Percentiles rank a stretch among this genome's conserved stretches.
Evolutionary conservation across 2,113 vertebrate genomes (phyloP).

Genomic region (Delphinapterus leucas): DNA sequence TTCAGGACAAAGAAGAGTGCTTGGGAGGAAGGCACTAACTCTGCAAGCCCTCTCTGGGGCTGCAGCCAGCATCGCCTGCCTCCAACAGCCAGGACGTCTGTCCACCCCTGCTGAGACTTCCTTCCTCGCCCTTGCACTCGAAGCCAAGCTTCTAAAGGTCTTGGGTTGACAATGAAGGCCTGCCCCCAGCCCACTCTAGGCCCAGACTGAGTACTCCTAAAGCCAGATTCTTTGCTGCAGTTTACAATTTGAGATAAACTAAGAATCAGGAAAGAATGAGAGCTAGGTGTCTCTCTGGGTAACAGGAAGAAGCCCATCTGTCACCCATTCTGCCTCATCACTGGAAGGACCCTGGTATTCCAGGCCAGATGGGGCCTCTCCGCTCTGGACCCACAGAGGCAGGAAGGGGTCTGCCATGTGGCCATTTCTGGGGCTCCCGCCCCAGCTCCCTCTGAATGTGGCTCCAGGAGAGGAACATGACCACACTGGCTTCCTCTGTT

Average conservation of each 20-base stretch:
- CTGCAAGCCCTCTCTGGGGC: background rate
- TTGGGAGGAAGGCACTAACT: background rate
- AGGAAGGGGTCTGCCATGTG: background rate
- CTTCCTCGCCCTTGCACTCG: background rate
- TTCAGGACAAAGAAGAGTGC: background rate
- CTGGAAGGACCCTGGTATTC: background rate
- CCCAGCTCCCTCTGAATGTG: background rate
- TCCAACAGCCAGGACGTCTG: background rate
- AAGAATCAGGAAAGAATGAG: background rate
- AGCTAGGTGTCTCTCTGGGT: background rate
- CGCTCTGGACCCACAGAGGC: background rate
- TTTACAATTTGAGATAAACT: background rate
- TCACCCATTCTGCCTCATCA: background rate
- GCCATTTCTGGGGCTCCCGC: background rate
- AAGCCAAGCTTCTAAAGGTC: background rate
- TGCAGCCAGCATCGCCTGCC: background rate
- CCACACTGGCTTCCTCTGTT: background rate
- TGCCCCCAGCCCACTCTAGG: background rate
- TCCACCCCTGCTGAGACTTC: background rate
- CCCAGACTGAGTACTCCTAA: background rate
- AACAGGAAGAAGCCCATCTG: background rate
- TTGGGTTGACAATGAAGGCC: background rate
- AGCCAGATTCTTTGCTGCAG: background rate
- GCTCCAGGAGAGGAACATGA: background rate
- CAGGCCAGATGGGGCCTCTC: background rate